Conservation (phyloP, 2,797 vertebrate genomes). For the Helarctos malayanus region DNA sequence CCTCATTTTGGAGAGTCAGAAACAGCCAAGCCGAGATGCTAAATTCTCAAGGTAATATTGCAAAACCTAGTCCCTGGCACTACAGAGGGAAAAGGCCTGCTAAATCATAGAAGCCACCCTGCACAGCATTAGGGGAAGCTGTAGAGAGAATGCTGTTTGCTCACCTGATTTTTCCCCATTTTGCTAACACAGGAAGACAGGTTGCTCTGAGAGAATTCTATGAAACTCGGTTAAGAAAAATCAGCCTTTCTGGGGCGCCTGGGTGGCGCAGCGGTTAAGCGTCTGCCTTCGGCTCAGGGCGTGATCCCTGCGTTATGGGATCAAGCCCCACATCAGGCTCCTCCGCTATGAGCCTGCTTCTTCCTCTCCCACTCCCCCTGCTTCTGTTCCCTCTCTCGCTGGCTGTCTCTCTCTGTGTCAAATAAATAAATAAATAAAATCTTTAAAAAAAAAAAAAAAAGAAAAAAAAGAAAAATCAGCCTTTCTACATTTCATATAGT, state of each 20-base stretch:
- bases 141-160: background rate
- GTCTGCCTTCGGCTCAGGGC: no score
- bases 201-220: background rate
- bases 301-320: no score
- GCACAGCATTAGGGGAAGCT: background rate
- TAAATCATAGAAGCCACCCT: conserved; percentile 49
- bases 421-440: no score
- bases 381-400: no score
- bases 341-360: no score
- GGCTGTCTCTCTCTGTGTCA: no score
- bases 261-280: no score
- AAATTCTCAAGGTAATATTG: conserved; percentile 76
- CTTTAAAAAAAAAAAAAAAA: no score
- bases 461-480: background rate
- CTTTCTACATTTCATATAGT: background rate
- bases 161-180: conserved; percentile 35
- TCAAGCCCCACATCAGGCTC: no score
- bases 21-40: conserved; percentile 32
- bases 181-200: background rate
- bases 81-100: conserved; percentile 11
- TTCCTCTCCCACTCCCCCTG: no score
- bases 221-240: conserved; percentile 46
- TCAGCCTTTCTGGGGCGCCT: conserved; percentile 21
- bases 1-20: conserved; percentile 69
- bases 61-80: conserved; percentile 39